Evolutionary conservation across 1,140 invertebrate species (phyloP).

Genomic region (Saccostrea cuccullata): DNA sequence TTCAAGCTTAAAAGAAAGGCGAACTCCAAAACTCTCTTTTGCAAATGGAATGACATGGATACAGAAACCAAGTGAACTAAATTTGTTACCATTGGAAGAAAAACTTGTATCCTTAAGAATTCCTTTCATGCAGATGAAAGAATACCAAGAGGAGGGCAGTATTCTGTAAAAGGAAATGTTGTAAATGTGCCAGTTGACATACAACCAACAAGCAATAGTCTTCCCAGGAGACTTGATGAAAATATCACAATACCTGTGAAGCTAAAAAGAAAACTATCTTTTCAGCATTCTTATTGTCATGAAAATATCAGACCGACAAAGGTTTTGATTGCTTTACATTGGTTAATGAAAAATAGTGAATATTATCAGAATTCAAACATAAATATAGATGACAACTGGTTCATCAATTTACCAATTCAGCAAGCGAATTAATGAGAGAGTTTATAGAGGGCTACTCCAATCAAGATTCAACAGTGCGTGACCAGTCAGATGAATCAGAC

Average conservation of each 20-base stretch:
- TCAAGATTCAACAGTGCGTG: no score
- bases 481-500: no score
- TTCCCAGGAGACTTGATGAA: slow-evolving; percentile 52
- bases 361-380: no score
- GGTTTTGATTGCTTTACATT: not conserved
- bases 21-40: slow-evolving; percentile 36
- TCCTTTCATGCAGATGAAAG: no score
- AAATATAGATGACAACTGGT: no score
- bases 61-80: slow-evolving; percentile 27
- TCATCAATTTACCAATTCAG: no score
- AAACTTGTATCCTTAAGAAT: slow-evolving; percentile 34
- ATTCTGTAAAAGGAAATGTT: slow-evolving; percentile 42
- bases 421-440: no score
- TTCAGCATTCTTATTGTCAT: slow-evolving; percentile 38
- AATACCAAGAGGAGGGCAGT: slow-evolving; percentile 31
- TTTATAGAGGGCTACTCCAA: no score
- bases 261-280: slow-evolving; percentile 46
- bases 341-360: no score
- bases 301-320: slow-evolving; percentile 52
- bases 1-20: slow-evolving; percentile 5
- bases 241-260: slow-evolving; percentile 49
- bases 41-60: slow-evolving; percentile 35
- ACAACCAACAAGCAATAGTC: slow-evolving; percentile 46
- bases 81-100: slow-evolving; percentile 47
- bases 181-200: slow-evolving; percentile 44